Percentiles rank a stretch among this genome's conserved stretches.
These are phyloP conservation scores for Dicaeum eximium DNA, from an alignment of 2,113 vertebrate species.

Conservation along the genomic window DNA sequence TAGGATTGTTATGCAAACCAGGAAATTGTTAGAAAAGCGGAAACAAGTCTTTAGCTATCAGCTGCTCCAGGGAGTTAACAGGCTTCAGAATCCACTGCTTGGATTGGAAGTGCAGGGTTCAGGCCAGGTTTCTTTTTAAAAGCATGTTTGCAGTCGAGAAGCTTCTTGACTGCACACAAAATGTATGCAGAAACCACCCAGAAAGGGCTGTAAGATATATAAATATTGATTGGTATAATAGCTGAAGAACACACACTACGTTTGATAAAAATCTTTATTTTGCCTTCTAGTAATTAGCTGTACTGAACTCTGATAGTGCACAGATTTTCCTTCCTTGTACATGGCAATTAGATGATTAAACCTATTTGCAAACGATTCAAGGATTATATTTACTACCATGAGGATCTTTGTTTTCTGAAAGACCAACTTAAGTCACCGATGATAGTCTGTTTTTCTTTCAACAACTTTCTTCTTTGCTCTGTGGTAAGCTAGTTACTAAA, in stretches of 20 bases:
- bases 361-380: conserved; percentile 27
- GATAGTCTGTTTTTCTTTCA: neutral
- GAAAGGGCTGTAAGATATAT: conserved; percentile 11
- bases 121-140: neutral
- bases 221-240: conserved; percentile 11
- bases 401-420: neutral
- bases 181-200: neutral
- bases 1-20: conserved; percentile 55
- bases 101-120: neutral
- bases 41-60: conserved; percentile 61
- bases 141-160: neutral
- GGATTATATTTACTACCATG: neutral
- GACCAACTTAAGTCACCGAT: neutral
- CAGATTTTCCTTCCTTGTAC: conserved; percentile 16
- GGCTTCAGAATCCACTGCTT: conserved; percentile 18
- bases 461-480: neutral
- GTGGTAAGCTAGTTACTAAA: neutral
- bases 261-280: conserved; percentile 36
- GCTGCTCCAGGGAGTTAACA: conserved; percentile 55
- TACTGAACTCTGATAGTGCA: neutral
- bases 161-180: neutral
- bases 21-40: conserved; percentile 54
- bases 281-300: conserved; percentile 1
- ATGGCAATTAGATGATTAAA: conserved; percentile 34
- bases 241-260: neutral